Conservation (phyloP, 37 sponge, comb jelly and placozoan genomes). For the Petrosia ficiformis region DNA sequence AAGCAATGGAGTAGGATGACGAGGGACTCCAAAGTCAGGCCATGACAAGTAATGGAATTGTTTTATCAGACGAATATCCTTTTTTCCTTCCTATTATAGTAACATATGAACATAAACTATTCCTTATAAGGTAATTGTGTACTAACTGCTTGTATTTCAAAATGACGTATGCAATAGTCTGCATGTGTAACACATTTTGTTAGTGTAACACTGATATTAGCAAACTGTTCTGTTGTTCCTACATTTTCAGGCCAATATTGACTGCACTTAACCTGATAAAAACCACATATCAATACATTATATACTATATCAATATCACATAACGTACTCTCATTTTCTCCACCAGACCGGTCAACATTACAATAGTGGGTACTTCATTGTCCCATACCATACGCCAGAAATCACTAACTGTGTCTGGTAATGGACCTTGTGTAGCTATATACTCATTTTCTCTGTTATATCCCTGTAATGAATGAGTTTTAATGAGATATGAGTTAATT, state of each 20-base stretch:
- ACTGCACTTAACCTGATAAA: slow-evolving; percentile 68
- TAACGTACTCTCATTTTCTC: slow-evolving; percentile 52
- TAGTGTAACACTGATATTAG: slow-evolving; percentile 44
- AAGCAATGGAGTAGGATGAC: slow-evolving; percentile 55
- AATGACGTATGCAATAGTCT: slow-evolving; percentile 33
- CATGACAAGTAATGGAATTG: slow-evolving; percentile 73
- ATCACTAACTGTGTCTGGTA: slow-evolving; percentile 76
- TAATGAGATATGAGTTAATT: background rate
- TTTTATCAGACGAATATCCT: slow-evolving; percentile 19
- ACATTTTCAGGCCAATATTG: slow-evolving; percentile 74
- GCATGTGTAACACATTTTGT: slow-evolving; percentile 32
- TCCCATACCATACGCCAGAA: slow-evolving; percentile 92
- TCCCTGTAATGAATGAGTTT: slow-evolving; percentile 32
- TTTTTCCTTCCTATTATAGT: background rate
- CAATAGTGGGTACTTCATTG: slow-evolving; percentile 47
- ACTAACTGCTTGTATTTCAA: slow-evolving; percentile 46
- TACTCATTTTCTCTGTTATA: slow-evolving; percentile 74
- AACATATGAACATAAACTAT: background rate
- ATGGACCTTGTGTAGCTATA: slow-evolving; percentile 89
- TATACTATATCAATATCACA: background rate
- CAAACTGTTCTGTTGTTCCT: slow-evolving; percentile 22
- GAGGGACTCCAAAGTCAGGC: slow-evolving; percentile 84
- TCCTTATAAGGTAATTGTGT: no score
- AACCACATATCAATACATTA: background rate
- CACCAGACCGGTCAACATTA: slow-evolving; percentile 77